Base-by-base conservation (phyloP, 2,797 vertebrate genomes). In the Gymnothorax javanicus region DNA sequence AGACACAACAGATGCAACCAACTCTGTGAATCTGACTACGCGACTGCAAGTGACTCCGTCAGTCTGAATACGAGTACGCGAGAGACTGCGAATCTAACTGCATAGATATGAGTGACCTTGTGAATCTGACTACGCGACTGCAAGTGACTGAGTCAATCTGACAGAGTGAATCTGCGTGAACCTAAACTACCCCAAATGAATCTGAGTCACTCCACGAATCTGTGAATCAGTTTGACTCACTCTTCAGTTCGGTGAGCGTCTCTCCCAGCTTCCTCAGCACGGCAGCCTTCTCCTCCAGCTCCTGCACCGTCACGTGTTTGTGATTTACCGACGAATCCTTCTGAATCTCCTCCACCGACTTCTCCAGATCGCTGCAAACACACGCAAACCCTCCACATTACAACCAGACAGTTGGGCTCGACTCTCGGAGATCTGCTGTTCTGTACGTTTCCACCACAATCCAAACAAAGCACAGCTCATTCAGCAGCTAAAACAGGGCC, bases 291-390 rank as follows among this genome's bases (percentile, higher is more conserved):
- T 99, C 98, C 94, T 99, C 98, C 95, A 99, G 96, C 93, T 99
- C 98, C 82, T 98, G 97, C 87, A 95, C 96, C 0, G 97, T 96
- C 92, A 99, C 95, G 91, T 98, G 96, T 89, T 97, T 96, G 93
- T 97, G 97, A 94, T 94, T 97, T 93, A 98, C 96, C 9, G 96
- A 96, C 71, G 97, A 93, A 81, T 98, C 98, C 93, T 97, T 97
- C 94, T 99, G 98, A 93, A 99, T 97, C 93, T 97, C 98, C 87
- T 99, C 98, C 95, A 99, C 97, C 0, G 98, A 97, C 90, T 97
- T 98, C 94, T 99, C 98, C 94, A 99, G 94, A 93, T 99, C 98
- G 85, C 98, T 99, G 96, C 1, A 92, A 89, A 7, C 57, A 56
- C 57, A 71, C 54, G 93, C 92, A 94, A 92, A 91, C 89, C 8